Conservation (phyloP, 2,113 vertebrate species). For the Nothocercus nigrocapillus region DNA sequence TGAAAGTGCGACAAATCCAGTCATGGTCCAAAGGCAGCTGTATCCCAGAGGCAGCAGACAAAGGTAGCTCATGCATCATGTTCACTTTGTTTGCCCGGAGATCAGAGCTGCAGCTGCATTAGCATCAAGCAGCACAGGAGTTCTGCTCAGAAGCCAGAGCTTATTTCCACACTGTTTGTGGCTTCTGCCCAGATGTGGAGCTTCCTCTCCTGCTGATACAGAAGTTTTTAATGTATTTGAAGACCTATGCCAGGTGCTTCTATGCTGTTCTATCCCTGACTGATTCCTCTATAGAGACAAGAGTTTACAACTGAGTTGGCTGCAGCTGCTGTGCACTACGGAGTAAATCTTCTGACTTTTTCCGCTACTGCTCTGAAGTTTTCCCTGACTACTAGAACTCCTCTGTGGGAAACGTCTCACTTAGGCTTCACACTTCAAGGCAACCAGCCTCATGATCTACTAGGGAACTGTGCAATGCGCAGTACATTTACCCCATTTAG, state of each 20-base stretch:
- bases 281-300: neutral
- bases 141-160: neutral
- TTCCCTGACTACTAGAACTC: neutral
- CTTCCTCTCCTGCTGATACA: neutral
- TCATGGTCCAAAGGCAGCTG: neutral
- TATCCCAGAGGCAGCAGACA: neutral
- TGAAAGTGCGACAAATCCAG: neutral
- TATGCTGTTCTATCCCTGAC: neutral
- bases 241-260: neutral
- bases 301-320: neutral
- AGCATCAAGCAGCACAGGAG: neutral
- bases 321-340: neutral
- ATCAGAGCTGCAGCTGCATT: neutral
- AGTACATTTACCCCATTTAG: neutral
- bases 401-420: neutral
- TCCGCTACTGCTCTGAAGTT: neutral
- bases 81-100: neutral
- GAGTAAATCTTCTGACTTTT: neutral
- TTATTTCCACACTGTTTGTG: neutral
- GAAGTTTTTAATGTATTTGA: accelerated
- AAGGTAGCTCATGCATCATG: neutral
- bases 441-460: neutral
- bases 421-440: neutral
- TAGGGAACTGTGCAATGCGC: neutral
- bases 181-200: neutral